phyloP scores from a whole-genome alignment of 2,888 invertebrate genomes.

The Dryobota labecula region DNA sequence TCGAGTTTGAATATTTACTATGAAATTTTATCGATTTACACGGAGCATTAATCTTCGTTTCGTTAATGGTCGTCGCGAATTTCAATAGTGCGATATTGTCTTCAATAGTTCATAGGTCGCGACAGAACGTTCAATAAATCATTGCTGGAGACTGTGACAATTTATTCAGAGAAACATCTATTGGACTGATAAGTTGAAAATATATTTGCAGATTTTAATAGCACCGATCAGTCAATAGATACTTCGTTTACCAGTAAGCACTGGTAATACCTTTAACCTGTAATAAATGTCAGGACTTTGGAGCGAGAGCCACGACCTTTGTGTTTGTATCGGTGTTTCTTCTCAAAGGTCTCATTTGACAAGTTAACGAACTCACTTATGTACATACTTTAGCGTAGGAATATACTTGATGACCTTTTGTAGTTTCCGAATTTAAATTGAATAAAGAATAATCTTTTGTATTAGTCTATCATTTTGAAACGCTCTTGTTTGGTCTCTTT shows the following conservation, averaged over 20 bases:
- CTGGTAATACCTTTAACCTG: neutral
- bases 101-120: constrained; percentile 28
- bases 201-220: neutral
- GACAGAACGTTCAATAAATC: constrained; percentile 24
- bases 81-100: constrained; percentile 41
- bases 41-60: constrained; percentile 47
- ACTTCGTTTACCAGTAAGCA: constrained; percentile 2
- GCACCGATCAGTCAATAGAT: neutral
- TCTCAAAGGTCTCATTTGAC: constrained; percentile 4
- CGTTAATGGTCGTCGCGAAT: constrained; percentile 39
- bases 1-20: constrained; percentile 22
- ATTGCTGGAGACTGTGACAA: constrained; percentile 7
- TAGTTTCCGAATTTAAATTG: neutral
- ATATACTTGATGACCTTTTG: neutral
- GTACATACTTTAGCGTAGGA: neutral
- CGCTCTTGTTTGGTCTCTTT: neutral
- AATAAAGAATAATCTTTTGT: neutral
- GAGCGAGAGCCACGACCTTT: neutral
- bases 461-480: neutral
- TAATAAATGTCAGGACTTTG: constrained; percentile 9
- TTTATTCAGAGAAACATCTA: constrained; percentile 13
- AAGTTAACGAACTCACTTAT: constrained; percentile 3
- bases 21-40: constrained; percentile 30
- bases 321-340: neutral
- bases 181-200: neutral